Evolutionary conservation across 2,797 vertebrate genomes (phyloP), one percentile per base, ranked within the genome.

Genomic region (Sorex maritimensis): DNA sequence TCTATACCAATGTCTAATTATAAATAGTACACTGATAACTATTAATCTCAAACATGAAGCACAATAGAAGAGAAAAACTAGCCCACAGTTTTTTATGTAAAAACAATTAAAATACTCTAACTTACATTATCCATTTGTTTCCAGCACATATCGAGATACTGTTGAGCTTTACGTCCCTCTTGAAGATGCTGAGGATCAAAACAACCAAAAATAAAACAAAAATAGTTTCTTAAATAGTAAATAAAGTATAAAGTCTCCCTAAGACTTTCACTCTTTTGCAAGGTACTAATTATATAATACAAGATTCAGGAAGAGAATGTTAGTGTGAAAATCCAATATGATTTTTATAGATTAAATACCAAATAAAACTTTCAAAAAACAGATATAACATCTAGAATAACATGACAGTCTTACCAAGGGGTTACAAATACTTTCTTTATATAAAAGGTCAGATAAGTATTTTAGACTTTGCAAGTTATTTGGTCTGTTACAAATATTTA

Each of bases 61-160:
- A 17, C 44, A 90, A 93, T 81, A 92, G 68, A 95, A 94, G 81
- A 17, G 61, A n/a, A 94, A 85, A 55, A 65, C 9, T 30, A 93
- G 28, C 69, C 81, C 87, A 91, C 4, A 94, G 58, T 86, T 67
- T 55, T 78, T 41, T 46, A 2, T n/a, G 72, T 88, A 92, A 95
- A 61, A 67, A 28, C 41, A 88, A 90, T 21, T 67, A 90, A 81
- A 91, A 96, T 1, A 88, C 7, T 61, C 0, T 68, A 41, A 99
- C 99, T 99, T 97, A 99, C 99, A 94, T 99, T 99, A 98, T 99
- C 99, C 99, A 99, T 99, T 98, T 99, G 99, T 97, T 99, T 99
- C 99, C 99, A 99, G 98, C 99, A 99, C 95, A 99, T 99, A 94
- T 99, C 99, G 98, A 99, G 98, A 98, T 98, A 99, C 89, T 99